Evolutionary conservation across 2,888 invertebrate species (phyloP).

Genomic region (Rhaphigaster nebulosa): DNA sequence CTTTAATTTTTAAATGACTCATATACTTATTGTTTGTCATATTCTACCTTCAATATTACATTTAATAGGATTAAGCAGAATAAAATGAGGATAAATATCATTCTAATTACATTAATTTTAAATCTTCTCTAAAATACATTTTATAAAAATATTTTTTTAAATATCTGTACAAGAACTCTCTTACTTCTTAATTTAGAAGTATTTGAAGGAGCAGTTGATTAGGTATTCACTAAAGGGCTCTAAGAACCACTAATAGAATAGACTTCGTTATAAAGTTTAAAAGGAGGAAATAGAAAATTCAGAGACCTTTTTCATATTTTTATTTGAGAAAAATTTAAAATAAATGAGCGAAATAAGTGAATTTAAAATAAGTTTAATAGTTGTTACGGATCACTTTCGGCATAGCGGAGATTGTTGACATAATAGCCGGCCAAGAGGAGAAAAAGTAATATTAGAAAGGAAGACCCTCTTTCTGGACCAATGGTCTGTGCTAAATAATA

Average conservation of each 20-base stretch:
- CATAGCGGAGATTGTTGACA: not conserved
- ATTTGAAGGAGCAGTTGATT: not conserved
- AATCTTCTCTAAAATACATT: not conserved
- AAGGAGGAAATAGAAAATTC: not conserved
- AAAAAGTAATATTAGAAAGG: not conserved
- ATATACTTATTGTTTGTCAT: too few species aligned
- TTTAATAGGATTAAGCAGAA: not conserved
- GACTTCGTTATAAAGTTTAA: not conserved
- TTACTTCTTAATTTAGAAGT: not conserved
- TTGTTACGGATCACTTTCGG: not conserved
- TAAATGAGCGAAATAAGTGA: not conserved
- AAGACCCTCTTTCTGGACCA: conserved; percentile 44
- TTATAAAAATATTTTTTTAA: not conserved
- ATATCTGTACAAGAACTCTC: too few species aligned
- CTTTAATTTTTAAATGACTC: too few species aligned
- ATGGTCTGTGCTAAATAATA: conserved; percentile 31
- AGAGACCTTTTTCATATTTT: not conserved
- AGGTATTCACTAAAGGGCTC: not conserved
- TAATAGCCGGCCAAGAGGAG: not conserved
- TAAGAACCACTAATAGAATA: not conserved
- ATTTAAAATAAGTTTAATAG: not conserved
- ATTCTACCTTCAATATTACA: not conserved
- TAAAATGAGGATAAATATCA: not conserved
- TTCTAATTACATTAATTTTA: not conserved
- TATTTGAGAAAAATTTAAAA: not conserved